Conservation (phyloP, 2,797 vertebrate species). For the Chaunax sp. region DNA sequence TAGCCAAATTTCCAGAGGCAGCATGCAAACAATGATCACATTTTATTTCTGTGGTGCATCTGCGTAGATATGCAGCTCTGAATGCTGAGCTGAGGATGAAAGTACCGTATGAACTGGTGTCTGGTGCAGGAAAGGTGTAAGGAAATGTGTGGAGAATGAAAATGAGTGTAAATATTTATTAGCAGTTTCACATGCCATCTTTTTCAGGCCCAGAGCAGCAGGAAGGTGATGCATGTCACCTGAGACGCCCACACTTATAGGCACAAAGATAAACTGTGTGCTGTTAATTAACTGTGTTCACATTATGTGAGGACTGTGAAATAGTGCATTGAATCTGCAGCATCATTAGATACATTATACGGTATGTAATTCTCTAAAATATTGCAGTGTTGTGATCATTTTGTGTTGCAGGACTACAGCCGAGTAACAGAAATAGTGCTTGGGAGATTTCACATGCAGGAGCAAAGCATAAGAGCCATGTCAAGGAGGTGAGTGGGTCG, state of each 20-base stretch:
- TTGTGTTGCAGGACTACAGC: constrained; percentile 10
- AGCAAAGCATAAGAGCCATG: constrained; percentile 68
- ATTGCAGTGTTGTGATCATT: neutral
- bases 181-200: constrained; percentile 18
- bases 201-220: constrained; percentile 5
- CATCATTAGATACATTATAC: constrained; percentile 8
- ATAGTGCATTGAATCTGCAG: constrained; percentile 2
- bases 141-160: constrained; percentile 31
- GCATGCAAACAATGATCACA: constrained; percentile 48
- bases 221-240: neutral
- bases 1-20: neutral
- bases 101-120: neutral
- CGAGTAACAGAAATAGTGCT: constrained; percentile 16
- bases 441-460: constrained; percentile 48
- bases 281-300: constrained; percentile 34
- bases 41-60: constrained; percentile 57
- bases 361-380: neutral
- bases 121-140: constrained; percentile 11
- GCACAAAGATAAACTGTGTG: neutral
- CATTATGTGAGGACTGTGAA: constrained; percentile 1
- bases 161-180: constrained; percentile 42
- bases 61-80: constrained; percentile 19
- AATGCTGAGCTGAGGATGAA: constrained; percentile 42
- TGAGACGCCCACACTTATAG: constrained; percentile 16
- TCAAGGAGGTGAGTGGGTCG: constrained; percentile 70